Evolutionary conservation across 2,888 invertebrate species (phyloP).

Genomic region (Apoderus coryli): DNA sequence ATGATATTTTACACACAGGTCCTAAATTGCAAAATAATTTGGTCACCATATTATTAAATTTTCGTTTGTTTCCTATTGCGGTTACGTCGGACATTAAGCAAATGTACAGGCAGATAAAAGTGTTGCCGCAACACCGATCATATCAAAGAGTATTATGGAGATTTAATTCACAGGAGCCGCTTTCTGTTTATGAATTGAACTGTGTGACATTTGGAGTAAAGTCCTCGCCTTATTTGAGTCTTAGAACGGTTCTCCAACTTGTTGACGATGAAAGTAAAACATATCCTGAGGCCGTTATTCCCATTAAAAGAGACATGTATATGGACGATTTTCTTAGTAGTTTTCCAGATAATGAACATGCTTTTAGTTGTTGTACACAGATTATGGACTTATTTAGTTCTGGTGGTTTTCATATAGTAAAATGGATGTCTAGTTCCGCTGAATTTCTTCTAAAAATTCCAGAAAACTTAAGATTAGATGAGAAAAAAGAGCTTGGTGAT

Average conservation of each 20-base stretch:
- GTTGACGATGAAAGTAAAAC: constrained; percentile 1
- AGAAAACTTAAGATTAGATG: too few species aligned
- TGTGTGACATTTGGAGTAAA: constrained; percentile 6
- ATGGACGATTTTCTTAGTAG: constrained; percentile 6
- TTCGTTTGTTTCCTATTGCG: constrained; percentile 2
- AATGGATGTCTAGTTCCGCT: constrained; percentile 8
- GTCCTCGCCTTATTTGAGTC: constrained; percentile 5
- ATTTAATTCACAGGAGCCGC: constrained; percentile 3
- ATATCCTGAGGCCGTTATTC: too few species aligned
- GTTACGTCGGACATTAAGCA: not conserved
- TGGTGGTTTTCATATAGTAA: constrained; percentile 7
- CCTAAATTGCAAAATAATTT: too few species aligned
- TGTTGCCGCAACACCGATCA: constrained; percentile 1
- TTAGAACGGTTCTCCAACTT: constrained; percentile 2
- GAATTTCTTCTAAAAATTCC: too few species aligned
- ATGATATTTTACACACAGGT: too few species aligned
- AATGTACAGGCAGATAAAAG: constrained; percentile 7
- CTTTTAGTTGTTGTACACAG: constrained; percentile 4
- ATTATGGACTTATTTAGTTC: constrained; percentile 6
- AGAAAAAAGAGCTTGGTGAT: too few species aligned
- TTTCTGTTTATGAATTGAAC: constrained; percentile 3
- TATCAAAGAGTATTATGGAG: constrained; percentile 6
- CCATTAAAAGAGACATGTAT: constrained; percentile 6
- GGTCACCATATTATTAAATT: not conserved
- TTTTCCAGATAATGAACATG: constrained; percentile 3